These are phyloP conservation scores for Lysandra bellargus DNA, from an alignment of 2,888 invertebrate genomes.

Conservation along the genomic window DNA sequence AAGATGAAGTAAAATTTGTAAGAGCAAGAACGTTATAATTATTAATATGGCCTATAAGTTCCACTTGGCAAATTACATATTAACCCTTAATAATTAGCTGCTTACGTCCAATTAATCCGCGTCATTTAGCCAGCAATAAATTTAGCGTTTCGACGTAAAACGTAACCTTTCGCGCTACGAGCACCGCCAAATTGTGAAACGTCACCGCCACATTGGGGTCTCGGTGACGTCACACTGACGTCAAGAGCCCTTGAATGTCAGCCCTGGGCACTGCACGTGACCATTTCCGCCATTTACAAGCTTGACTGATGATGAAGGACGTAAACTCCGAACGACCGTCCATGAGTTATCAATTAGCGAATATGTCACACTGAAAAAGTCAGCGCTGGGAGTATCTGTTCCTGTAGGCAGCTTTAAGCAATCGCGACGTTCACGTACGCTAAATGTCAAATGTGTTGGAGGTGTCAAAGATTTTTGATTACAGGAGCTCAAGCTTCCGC, in stretches of 20 bases:
- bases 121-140: not conserved
- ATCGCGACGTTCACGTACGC: too few species aligned
- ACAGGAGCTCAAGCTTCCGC: too few species aligned
- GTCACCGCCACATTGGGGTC: not conserved
- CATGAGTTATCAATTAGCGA: not conserved
- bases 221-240: constrained; percentile 4
- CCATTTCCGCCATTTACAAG: not conserved
- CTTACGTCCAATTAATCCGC: not conserved
- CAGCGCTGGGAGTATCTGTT: too few species aligned
- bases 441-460: too few species aligned
- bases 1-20: too few species aligned
- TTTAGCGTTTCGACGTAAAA: not conserved
- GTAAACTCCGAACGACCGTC: not conserved
- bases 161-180: constrained; percentile 12
- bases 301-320: not conserved
- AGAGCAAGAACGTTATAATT: too few species aligned
- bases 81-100: not conserved
- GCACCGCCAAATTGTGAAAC: not conserved
- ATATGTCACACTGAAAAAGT: not conserved
- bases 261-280: constrained; percentile 5
- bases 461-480: too few species aligned
- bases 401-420: too few species aligned
- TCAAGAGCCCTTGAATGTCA: constrained; percentile 13
- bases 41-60: not conserved
- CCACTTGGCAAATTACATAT: not conserved